Base-by-base conservation (phyloP, 2,888 invertebrate species). In the Halictus quadricinctus region DNA sequence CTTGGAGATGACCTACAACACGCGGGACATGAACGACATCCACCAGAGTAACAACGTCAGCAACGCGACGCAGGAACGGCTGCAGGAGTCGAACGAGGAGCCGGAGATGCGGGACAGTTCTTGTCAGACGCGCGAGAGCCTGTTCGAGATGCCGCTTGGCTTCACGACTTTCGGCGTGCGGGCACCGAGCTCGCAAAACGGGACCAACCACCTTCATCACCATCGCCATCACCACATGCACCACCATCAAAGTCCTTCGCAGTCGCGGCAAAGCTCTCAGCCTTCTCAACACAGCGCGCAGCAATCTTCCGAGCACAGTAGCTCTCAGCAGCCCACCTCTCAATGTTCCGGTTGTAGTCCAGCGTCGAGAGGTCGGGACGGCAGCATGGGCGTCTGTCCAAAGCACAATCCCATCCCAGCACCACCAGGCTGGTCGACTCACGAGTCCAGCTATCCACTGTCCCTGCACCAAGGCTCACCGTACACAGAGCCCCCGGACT, bases 51-150 rank as follows among this genome's bases (percentile, higher is more conserved):
- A 94, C 87, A 94, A 94, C 69, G 93, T 94, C 25, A 94, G 94
- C 76, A 94, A 94, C 78, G 94, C 94, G 13, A 94, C 94, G 2
- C 94, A 94, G 79, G 94, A 94, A 76, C 91, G 94, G 1, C 87
- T 94, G 0, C 94, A 94, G 41, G 94, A 93, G 76, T 92, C 92
- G 29, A 93, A 86, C 89, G 95, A 93, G 50, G 93, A 95, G 81
- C 95, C 96, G 3, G 96, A 96, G 92, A 97, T 96, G 96, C 96
- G 96, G 90, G 97, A 97, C 93, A 97, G 96, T 93, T 97, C 96
- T 78, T 98, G 98, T 93, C 98, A 98, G 94, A 98, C 98, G 0
- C 96, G 98, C 89, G 98, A 97, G 93, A 97, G 97, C 91, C 95
- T 97, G 54, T 97, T 97, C 92, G 95, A 95, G 77, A 94, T 87